Base-by-base conservation (phyloP, 2,113 vertebrate species). In the Numida meleagris region DNA sequence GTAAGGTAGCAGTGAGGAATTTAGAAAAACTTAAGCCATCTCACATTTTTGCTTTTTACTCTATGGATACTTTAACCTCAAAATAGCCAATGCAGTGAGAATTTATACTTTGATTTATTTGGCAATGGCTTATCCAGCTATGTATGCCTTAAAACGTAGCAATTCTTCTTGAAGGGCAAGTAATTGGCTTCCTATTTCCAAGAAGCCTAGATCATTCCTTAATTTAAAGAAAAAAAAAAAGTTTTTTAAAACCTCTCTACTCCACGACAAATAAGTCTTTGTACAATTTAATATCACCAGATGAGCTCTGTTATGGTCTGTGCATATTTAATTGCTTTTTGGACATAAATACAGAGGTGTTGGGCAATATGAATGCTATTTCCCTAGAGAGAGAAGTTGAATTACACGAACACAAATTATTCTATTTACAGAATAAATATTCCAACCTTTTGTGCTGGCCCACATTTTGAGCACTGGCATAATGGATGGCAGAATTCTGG, bases 391-490 rank as follows among this genome's bases (percentile, higher is more conserved):
- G 34, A 73, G 38, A 83, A 63, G 14, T 57, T 74, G 55, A 10
- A 46, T 34, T 67, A 59, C 21, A 90, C 68, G 24, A 84, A 88
- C 3, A 58, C 25, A 83, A 36, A 55, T 79, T n/a, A 31, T 50
- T 90, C 7, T 68, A 71, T 83, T 68, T 57, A 88, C 19, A 86
- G 50, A 82, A 42, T 21, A 23, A 87, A 38, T 27, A 55, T 20
- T 83, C 95, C n/a, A 74, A 99, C 99, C 99, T 99, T 99, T 92
- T 99, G 99, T 67, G 95, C 94, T 36, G 99, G 99, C 34, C 98
- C 98, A 67, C 99, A 99, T 74, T 94, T 98, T 9, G 97, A 91
- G 94, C 99, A 99, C 94, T 99, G 99, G 95, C 99, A 99, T 93
- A 99, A 97, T 0, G 99, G 99, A 82, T 99, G 99, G 88, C 99